phyloP scores from a whole-genome alignment of 2,888 invertebrate species.

The Eilema depressum region DNA sequence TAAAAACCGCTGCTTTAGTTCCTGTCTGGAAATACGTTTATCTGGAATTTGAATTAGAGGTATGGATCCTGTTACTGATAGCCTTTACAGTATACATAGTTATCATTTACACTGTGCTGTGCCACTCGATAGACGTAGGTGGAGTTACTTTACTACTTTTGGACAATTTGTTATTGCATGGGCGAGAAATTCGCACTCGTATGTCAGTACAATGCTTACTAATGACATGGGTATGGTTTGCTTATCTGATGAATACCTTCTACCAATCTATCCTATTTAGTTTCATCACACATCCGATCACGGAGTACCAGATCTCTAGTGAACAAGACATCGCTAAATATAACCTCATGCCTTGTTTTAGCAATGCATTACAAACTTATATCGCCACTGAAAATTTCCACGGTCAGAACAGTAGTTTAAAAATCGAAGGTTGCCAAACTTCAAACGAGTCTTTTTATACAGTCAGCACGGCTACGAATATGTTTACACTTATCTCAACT shows the following conservation, averaged over 20 bases:
- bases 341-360: constrained; percentile 63
- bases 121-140: constrained; percentile 43
- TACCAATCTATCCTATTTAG: constrained; percentile 60
- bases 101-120: constrained; percentile 20
- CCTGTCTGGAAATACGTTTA: constrained; percentile 51
- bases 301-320: constrained; percentile 56
- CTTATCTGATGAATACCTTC: constrained; percentile 50
- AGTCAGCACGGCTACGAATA: constrained; percentile 7
- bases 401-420: not conserved
- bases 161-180: constrained; percentile 53
- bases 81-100: constrained; percentile 22
- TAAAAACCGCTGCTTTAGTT: constrained; percentile 46
- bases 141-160: constrained; percentile 50
- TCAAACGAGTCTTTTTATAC: not conserved
- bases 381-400: constrained; percentile 27
- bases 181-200: constrained; percentile 37
- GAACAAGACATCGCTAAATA: constrained; percentile 50
- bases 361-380: constrained; percentile 47
- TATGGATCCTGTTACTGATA: constrained; percentile 48
- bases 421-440: constrained; percentile 34
- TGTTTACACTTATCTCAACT: constrained; percentile 19
- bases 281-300: constrained; percentile 51
- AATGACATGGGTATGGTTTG: constrained; percentile 56
- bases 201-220: constrained; percentile 38
- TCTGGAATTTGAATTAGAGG: constrained; percentile 50